A percentile compares a stretch with the other conserved stretches of the same genome.
These are phyloP conservation scores for Odontophorus gujanensis DNA, from an alignment of 2,113 vertebrate species.

Conservation along the genomic window DNA sequence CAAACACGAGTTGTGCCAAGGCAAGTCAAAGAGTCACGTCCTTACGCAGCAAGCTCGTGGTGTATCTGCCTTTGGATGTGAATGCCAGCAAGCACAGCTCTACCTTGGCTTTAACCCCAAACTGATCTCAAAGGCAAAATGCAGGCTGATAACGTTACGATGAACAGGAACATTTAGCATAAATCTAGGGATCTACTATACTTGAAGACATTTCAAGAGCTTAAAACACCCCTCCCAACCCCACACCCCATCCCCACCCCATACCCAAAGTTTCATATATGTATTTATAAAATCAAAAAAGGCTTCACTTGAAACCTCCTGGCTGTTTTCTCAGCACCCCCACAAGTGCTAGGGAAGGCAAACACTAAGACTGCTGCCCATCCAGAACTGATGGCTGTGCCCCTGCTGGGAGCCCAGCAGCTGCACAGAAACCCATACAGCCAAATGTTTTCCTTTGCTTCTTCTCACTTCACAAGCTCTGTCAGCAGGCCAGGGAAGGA, in stretches of 20 bases:
- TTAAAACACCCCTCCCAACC: background rate
- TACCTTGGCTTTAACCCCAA: background rate
- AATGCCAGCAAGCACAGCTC: background rate
- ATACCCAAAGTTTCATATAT: background rate
- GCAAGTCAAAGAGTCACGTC: rapidly evolving
- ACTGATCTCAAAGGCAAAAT: background rate
- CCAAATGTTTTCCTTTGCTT: background rate
- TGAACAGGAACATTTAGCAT: background rate
- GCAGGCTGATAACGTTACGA: background rate
- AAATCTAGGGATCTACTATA: background rate
- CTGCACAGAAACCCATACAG: background rate
- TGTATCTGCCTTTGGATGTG: rapidly evolving
- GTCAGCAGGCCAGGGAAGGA: background rate
- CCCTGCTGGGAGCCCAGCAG: background rate
- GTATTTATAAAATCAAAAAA: background rate
- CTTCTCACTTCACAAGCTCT: background rate
- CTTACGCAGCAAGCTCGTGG: rapidly evolving
- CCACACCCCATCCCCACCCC: too few relatives aligned
- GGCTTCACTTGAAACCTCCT: background rate
- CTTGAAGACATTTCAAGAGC: background rate
- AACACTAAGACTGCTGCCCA: background rate
- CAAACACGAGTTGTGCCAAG: background rate
- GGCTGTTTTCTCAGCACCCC: background rate
- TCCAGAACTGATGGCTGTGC: background rate
- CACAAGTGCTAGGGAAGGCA: background rate